Base-by-base conservation (phyloP, 2,113 vertebrate genomes). In the Chascanopsetta lugubris region DNA sequence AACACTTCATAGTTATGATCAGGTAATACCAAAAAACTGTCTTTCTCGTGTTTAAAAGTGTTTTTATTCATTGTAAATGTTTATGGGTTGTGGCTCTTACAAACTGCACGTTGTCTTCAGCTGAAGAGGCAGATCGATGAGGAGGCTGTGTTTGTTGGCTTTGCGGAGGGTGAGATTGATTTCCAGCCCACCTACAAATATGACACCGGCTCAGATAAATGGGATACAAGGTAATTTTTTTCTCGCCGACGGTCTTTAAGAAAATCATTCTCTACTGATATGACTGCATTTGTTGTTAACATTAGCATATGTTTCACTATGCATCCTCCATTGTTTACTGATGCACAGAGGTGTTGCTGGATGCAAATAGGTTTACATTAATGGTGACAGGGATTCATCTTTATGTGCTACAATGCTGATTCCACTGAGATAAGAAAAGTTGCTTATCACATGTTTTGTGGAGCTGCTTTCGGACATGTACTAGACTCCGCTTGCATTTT, bases 171-270 rank as follows among this genome's bases (percentile, higher is more conserved):
- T 46, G 85, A 92, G 47, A 93, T 99, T 65, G 80, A 90, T 7
- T 99, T 99, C 88, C 97, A 96, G 70, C 97, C 97, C 29, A 99
- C 97, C 0, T 99, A 99, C 75, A 99, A 99, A 80, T 99, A 99
- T 1, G 94, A 99, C 61, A 91, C 95, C 0, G 96, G 96, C 65
- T 96, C 95, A 9, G 94, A 97, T 27, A 88, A 92, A 21, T 99
- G 97, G 97, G 97, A 99, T 80, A 96, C 95, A 34, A 99, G 97
- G 97, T 99, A 93, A 24, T 80, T n/a, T n/a, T n/a, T n/a, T n/a
- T n/a, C 3, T 49, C n/a, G 12, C 21, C 24, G 55, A 21, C 32
- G 50, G 15, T 38, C 26, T 17, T 26, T 34, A 7, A 27, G 12
- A 21, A 38, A 1, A 42, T 27, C 0, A 12, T 51, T 27, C 8